Evolutionary conservation across 1,140 invertebrate species (phyloP).

Genomic region (Cyclargus thomasi): DNA sequence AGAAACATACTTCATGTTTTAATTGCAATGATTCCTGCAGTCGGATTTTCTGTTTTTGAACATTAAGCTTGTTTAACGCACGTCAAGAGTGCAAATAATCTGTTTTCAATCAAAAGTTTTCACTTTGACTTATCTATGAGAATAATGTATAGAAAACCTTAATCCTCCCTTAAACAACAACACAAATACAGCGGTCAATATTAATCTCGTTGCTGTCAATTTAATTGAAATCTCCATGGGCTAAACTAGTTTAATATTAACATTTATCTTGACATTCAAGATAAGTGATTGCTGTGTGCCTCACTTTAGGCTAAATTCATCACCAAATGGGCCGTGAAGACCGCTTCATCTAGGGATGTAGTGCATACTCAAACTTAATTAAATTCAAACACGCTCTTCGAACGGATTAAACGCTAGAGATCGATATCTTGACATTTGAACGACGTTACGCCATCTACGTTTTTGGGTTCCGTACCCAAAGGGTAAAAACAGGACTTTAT

Average conservation of each 20-base stretch:
- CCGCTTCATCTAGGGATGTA: not conserved
- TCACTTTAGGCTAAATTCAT: slow-evolving; percentile 6
- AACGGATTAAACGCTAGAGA: not conserved
- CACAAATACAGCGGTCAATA: too few species aligned
- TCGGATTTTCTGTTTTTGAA: too few species aligned
- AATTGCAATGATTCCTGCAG: too few species aligned
- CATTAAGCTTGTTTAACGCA: too few species aligned
- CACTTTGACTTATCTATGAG: too few species aligned
- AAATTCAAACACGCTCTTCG: slow-evolving; percentile 4
- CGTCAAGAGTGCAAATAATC: too few species aligned
- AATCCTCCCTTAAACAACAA: too few species aligned
- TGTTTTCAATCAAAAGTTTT: too few species aligned
- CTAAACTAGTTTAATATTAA: not conserved
- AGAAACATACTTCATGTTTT: too few species aligned
- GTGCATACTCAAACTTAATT: slow-evolving; percentile 7
- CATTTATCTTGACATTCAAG: not conserved
- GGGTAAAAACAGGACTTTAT: too few species aligned
- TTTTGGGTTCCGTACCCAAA: too few species aligned
- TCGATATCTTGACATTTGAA: not conserved
- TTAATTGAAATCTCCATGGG: not conserved
- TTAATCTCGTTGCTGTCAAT: not conserved
- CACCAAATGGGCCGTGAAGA: slow-evolving; percentile 6
- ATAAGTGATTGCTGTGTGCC: not conserved
- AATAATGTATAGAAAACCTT: too few species aligned
- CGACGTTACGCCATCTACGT: not conserved